Percentiles rank a stretch among this genome's conserved stretches.
phyloP scores from a whole-genome alignment of 2,888 invertebrate species.

The Hypolimnas misippus region DNA sequence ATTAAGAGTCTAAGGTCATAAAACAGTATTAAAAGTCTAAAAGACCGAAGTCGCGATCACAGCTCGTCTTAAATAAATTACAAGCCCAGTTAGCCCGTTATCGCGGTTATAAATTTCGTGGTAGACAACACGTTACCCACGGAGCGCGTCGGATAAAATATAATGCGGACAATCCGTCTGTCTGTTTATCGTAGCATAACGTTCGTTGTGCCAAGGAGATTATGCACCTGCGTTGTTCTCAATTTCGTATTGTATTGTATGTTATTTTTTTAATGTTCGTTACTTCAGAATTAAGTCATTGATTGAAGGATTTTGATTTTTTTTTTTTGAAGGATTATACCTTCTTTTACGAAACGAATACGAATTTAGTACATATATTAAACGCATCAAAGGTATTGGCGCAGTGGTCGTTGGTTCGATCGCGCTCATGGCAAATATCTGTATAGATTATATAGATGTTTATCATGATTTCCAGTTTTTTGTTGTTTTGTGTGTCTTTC shows the following conservation, averaged over 20 bases:
- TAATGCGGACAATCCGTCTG: conserved; percentile 32
- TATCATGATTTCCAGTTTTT: no score
- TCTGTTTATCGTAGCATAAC: conserved; percentile 17
- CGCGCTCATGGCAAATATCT: no score
- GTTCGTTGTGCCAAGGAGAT: conserved; percentile 1
- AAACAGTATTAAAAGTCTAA: background rate
- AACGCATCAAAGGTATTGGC: no score
- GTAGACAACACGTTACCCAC: conserved; percentile 24
- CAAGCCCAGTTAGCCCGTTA: background rate
- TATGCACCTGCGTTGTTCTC: conserved; percentile 1
- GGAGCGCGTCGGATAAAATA: conserved; percentile 36
- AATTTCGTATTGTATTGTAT: background rate
- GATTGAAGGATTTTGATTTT: no score
- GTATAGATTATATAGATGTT: no score
- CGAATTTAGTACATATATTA: no score
- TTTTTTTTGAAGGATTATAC: no score
- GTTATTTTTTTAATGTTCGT: no score
- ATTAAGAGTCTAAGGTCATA: background rate
- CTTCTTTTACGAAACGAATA: no score
- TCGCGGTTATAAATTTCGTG: conserved; percentile 13
- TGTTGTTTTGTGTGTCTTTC: no score
- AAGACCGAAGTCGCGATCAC: background rate
- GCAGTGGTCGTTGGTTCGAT: no score
- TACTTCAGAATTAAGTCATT: no score
- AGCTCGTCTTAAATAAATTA: conserved; percentile 1